Conservation (phyloP, 2,113 vertebrate species). For the Eupsittula cactorum region DNA sequence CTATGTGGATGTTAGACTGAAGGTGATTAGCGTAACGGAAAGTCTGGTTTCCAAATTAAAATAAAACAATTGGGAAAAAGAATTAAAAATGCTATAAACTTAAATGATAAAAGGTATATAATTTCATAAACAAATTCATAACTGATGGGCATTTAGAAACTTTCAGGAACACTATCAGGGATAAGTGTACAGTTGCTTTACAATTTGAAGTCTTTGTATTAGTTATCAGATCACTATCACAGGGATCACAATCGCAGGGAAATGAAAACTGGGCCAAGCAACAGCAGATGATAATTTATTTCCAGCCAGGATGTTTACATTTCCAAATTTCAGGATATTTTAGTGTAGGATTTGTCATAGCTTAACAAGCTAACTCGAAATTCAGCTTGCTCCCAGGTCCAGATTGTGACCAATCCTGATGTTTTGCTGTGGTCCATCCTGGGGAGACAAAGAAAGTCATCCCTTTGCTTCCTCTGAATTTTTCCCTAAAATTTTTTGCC, state of each 20-base stretch:
- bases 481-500: not conserved
- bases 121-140: not conserved
- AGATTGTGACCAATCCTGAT: not conserved
- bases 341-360: not conserved
- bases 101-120: not conserved
- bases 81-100: not conserved
- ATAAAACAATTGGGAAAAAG: not conserved
- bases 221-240: not conserved
- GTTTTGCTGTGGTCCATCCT: not conserved
- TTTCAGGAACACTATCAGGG: not conserved
- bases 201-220: not conserved
- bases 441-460: not conserved
- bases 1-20: not conserved
- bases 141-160: not conserved
- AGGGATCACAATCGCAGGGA: not conserved
- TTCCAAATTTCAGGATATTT: not conserved
- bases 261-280: not conserved
- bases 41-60: not conserved
- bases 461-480: not conserved
- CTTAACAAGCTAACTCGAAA: not conserved
- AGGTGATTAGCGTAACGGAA: not conserved
- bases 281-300: not conserved
- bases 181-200: not conserved
- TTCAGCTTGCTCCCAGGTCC: not conserved
- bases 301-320: not conserved